Evolutionary conservation across 2,113 vertebrate genomes (phyloP), one percentile per base, ranked within the genome.

Genomic region (Holacanthus passer): DNA sequence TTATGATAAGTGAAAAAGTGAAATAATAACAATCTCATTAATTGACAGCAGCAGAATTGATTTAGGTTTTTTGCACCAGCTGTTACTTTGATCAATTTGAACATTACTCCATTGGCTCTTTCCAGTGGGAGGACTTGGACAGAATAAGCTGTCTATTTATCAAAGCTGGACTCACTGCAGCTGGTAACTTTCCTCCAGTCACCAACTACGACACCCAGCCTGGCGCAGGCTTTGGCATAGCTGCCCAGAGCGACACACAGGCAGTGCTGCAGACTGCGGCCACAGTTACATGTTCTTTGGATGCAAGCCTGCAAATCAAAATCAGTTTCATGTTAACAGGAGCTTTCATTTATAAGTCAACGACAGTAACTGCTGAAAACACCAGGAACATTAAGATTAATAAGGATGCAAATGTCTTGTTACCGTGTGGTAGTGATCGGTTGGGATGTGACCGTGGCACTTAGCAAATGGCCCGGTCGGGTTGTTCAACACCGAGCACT

Each of bases 391-490:
- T n/a, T n/a, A n/a, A n/a, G n/a, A n/a, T n/a, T n/a, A n/a, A n/a
- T n/a, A n/a, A n/a, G n/a, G n/a, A n/a, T 32, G 32, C 47, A 60
- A 58, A 73, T 47, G 3, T 29, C 10, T 32, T 73, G 77, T 87
- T 86, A 92, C 96, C 77, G 78, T 87, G 35, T 94, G 70, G 78
- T 94, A 96, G 0, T 73, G 3, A 67, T 92, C 94, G 32, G 91
- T 90, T 12, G 94, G 86, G 37, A 97, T 94, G 22, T 89, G 53
- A 48, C 32, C 64, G 32, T 97, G 96, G 65, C 96, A 96, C 6
- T 50, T 59, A 35, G 94, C 88, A 94, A 97, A 97, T 72, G 94
- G 74, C 2, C 95, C 95, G 37, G 13, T 74, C 22, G 91, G 80
- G 60, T 95, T 48, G 32, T 87, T 95, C 71, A 97, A 78, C 16